Base-by-base conservation (phyloP, 1,140 invertebrate genomes). In the Ceratosolen fusciceps region DNA sequence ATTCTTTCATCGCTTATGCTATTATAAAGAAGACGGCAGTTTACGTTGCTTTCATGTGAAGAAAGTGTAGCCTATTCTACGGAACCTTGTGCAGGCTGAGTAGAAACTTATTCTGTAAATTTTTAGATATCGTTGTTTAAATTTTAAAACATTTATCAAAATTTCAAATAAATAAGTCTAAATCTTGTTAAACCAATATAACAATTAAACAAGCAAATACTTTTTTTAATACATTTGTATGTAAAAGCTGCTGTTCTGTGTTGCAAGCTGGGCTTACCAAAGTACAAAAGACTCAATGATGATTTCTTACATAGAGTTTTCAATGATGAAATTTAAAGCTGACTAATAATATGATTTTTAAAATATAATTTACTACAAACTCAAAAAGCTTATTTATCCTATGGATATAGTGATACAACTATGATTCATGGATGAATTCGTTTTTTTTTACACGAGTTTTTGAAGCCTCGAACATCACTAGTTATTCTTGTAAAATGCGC, bases 401-500 rank as follows among this genome's bases (percentile, higher is more conserved):
- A 76, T 62, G 7, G 43, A 58, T 75, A 80, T 77, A 76, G 31
- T 65, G 12, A 56, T 70, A 47, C 49, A 74, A 16, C 49, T 80
- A 65, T 65, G 54, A 62, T 54, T 77, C 52, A 21, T 62, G 39
- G 72, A 70, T 60, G 34, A 68, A 43, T 80, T 62, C n/a, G n/a
- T 73, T 79, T 74, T 74, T 60, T 71, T 9, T 52, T 24, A 70
- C 19, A 21, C 10, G 49, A 79, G 56, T 56, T 29, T 58, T 68
- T 7, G 21, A 26, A 70, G 26, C 56, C 67, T 60, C 37, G n/a
- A 60, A 56, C 73, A 80, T 76, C 79, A 80, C 73, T 76, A 49
- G 71, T 80, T 80, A 77, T 80, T 72, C 60, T 43, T 76, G 68
- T 76, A 76, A 80, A 80, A 80, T 80, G 79, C 74, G 68, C 54